Base-by-base conservation (phyloP, 2,113 vertebrate genomes). In the Ciconia boyciana region DNA sequence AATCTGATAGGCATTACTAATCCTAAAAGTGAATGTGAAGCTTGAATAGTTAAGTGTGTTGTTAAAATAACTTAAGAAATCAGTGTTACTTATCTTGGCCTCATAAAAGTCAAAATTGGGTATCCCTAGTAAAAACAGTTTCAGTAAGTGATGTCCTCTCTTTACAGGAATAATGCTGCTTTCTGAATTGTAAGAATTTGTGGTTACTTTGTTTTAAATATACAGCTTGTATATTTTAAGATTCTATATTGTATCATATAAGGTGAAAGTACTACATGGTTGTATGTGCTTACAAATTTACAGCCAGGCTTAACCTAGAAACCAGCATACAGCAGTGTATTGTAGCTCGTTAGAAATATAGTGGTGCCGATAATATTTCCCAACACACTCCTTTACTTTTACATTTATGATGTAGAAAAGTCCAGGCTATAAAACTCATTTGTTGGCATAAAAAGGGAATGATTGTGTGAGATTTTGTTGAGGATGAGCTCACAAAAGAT, bases 401-500 rank as follows among this genome's bases (percentile, higher is more conserved):
- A 68, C 64, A 87, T 76, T 84, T 87, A 49, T 58, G 61, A 34
- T 69, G 66, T 90, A 65, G 68, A 85, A 77, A 91, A 80, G 48
- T 84, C 54, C 66, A 72, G 49, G 49, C 82, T 88, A 43, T 91
- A 90, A 93, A 94, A 91, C 16, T 83, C 16, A 51, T 68, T 85
- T 92, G 21, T 85, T 96, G 87, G 89, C 77, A 83, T 65, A 60
- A 75, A 65, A 93, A 82, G 24, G 13, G 57, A 34, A 29, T 76
- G 65, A 81, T 83, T 91, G 34, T 87, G 44, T 91, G 87, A 85
- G 61, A 87, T 89, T 94, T 84, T 89, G 48, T 46, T 72, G 52
- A 94, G 36, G 65, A 87, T 87, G 78, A 94, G 36, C 77, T 89
- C 61, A 87, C 81, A 96, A 84, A 83, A 74, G 83, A 70, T 84